phyloP scores from a whole-genome alignment of 1,140 invertebrate genomes.

The Ceratina japonica region DNA sequence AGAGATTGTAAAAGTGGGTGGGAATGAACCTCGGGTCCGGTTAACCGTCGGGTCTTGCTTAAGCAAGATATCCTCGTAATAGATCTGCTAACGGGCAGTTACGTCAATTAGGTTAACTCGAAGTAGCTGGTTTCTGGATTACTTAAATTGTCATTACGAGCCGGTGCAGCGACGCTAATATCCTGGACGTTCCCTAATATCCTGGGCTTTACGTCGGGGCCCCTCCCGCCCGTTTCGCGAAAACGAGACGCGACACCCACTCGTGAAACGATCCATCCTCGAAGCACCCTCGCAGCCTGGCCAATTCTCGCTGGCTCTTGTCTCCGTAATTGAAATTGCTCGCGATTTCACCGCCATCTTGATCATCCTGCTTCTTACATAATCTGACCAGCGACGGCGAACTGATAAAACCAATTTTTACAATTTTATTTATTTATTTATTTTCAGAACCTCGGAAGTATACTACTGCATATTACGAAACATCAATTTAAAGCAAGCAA shows the following conservation, averaged over 20 bases:
- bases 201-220: conserved; percentile 19
- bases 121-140: conserved; percentile 56
- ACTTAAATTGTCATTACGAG: conserved; percentile 58
- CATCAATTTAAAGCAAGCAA: too few species aligned
- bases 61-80: conserved; percentile 43
- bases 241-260: conserved; percentile 44
- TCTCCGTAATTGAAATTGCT: conserved; percentile 39
- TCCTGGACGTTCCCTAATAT: conserved; percentile 54
- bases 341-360: conserved; percentile 20
- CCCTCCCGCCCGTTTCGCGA: neutral
- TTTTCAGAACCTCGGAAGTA: too few species aligned
- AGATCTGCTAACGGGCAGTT: conserved; percentile 59
- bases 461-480: too few species aligned
- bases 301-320: too few species aligned
- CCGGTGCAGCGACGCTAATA: neutral
- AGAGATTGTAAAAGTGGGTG: conserved; percentile 15
- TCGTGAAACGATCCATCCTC: conserved; percentile 50
- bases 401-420: too few species aligned
- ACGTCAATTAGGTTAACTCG: conserved; percentile 61
- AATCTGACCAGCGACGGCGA: too few species aligned
- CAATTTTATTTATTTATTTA: too few species aligned
- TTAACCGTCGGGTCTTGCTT: conserved; percentile 37
- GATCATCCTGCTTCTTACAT: neutral
- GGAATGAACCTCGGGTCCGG: conserved; percentile 21
- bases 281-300: neutral